A percentile compares a stretch with the other conserved stretches of the same genome.
These are phyloP conservation scores for Triplophysa rosa DNA, from an alignment of 2,113 vertebrate species.

Conservation along the genomic window DNA sequence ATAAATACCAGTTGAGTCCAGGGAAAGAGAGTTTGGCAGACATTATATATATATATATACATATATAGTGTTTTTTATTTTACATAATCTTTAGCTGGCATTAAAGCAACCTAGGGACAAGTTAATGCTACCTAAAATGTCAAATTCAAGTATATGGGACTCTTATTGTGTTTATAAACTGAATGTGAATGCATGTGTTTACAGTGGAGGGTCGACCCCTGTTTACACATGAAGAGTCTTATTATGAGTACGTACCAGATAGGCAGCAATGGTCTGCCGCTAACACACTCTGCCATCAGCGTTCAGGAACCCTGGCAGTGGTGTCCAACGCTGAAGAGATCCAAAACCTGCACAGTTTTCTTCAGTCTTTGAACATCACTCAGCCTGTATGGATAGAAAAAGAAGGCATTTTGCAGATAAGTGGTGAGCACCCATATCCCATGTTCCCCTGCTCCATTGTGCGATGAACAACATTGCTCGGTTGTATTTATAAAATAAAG, in stretches of 20 bases:
- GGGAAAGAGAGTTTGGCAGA: no score
- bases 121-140: no score
- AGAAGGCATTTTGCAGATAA: slow-evolving; percentile 48
- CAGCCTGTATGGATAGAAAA: slow-evolving; percentile 72
- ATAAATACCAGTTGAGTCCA: no score
- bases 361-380: slow-evolving; percentile 70
- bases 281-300: slow-evolving; percentile 60
- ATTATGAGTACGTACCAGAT: slow-evolving; percentile 66
- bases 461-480: background rate
- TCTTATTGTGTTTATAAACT: background rate
- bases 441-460: background rate
- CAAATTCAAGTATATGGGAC: no score
- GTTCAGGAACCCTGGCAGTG: slow-evolving; percentile 63
- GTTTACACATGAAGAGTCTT: slow-evolving; percentile 55
- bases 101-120: no score
- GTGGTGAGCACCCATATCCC: slow-evolving; percentile 62
- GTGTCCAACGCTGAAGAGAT: slow-evolving; percentile 58
- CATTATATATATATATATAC: no score
- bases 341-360: slow-evolving; percentile 61
- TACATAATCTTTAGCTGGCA: no score
- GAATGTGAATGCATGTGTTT: slow-evolving; percentile 45
- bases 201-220: slow-evolving; percentile 52
- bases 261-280: slow-evolving; percentile 62
- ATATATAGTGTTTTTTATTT: no score
- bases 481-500: background rate